These are phyloP conservation scores for Lampropteryx suffumata DNA, from an alignment of 2,888 invertebrate genomes.

Conservation along the genomic window DNA sequence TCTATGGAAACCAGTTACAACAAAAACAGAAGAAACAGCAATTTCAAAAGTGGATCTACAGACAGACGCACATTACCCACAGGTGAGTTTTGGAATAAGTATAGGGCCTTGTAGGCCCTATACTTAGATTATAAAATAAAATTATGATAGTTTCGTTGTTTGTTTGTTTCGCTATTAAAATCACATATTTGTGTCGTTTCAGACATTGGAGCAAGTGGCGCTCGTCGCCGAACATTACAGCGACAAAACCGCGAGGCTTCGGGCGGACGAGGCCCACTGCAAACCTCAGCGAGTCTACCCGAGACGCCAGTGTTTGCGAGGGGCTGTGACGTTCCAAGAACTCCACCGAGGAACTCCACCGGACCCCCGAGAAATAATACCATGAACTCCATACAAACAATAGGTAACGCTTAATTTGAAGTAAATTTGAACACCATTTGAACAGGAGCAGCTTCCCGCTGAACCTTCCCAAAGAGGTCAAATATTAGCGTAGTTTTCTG, in stretches of 20 bases:
- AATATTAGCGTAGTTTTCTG: too few species aligned
- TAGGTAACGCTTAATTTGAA: slow-evolving; percentile 54
- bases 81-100: slow-evolving; percentile 76
- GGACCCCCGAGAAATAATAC: slow-evolving; percentile 85
- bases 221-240: slow-evolving; percentile 77
- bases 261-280: slow-evolving; percentile 85
- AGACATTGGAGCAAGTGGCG: slow-evolving; percentile 75
- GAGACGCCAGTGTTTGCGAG: slow-evolving; percentile 94
- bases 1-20: slow-evolving; percentile 93
- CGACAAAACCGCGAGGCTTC: slow-evolving; percentile 70
- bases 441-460: too few species aligned
- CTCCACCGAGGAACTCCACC: slow-evolving; percentile 88
- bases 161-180: background rate
- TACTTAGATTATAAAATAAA: too few species aligned
- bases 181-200: slow-evolving; percentile 12
- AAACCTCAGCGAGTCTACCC: slow-evolving; percentile 93
- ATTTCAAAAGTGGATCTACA: slow-evolving; percentile 83
- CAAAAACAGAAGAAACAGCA: slow-evolving; percentile 81
- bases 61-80: slow-evolving; percentile 89
- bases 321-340: slow-evolving; percentile 92
- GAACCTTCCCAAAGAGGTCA: too few species aligned
- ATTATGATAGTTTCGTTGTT: too few species aligned
- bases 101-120: too few species aligned
- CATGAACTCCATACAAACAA: slow-evolving; percentile 82
- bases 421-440: too few species aligned